These are phyloP conservation scores for Syrrhaptes paradoxus DNA, from an alignment of 2,113 vertebrate genomes.

Conservation along the genomic window DNA sequence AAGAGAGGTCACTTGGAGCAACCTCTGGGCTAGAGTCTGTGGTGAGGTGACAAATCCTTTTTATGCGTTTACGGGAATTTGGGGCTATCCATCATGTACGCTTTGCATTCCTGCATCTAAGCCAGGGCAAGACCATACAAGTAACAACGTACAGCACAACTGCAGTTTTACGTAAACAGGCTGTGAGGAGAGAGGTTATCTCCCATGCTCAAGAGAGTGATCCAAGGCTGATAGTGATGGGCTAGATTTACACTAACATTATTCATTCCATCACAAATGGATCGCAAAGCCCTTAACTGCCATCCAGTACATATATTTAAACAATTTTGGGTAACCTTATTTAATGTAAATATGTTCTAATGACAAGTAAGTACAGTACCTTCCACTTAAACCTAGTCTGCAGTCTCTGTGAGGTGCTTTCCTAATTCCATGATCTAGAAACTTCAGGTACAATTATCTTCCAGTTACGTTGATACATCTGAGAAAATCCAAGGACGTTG, in stretches of 20 bases:
- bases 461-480: neutral
- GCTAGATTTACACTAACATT: neutral
- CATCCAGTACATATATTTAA: neutral
- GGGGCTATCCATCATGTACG: neutral
- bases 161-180: neutral
- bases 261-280: neutral
- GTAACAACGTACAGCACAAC: accelerated
- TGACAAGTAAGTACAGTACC: neutral
- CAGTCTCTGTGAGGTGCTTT: neutral
- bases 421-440: neutral
- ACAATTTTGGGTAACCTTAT: neutral
- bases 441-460: neutral
- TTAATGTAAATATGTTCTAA: neutral
- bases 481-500: neutral
- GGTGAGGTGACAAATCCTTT: neutral
- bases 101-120: neutral
- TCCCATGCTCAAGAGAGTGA: neutral
- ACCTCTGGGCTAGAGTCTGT: neutral
- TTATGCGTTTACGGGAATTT: neutral
- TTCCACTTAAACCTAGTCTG: neutral
- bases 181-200: neutral
- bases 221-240: neutral
- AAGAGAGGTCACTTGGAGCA: neutral
- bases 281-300: neutral
- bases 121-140: neutral